Evolutionary conservation across 2,113 vertebrate species (phyloP).

Genomic region (Ibidorhyncha struthersii): DNA sequence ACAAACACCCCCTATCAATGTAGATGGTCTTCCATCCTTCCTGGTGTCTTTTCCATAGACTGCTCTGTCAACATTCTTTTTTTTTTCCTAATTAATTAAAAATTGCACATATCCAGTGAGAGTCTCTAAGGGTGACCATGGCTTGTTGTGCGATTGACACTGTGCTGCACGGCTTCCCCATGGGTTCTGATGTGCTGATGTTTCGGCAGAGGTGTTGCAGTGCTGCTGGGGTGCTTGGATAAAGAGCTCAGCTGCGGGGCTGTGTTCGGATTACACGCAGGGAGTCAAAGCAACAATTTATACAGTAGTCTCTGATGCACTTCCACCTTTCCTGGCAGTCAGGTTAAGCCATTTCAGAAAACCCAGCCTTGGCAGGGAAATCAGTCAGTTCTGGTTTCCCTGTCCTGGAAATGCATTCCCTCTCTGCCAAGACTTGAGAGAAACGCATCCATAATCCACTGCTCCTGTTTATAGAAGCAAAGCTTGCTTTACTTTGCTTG

Average conservation of each 20-base stretch:
- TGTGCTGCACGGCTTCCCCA: not conserved
- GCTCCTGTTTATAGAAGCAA: constrained; percentile 15
- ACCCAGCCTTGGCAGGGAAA: not conserved
- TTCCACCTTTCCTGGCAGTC: not conserved
- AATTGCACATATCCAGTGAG: not conserved
- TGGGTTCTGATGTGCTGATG: fast-evolving
- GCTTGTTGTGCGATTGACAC: not conserved
- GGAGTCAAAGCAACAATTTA: not conserved
- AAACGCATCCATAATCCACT: constrained; percentile 13
- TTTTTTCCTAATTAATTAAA: not conserved
- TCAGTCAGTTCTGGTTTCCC: not conserved
- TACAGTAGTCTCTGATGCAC: not conserved
- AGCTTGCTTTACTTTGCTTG: constrained; percentile 28
- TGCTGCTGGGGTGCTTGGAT: not conserved
- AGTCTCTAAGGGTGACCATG: not conserved
- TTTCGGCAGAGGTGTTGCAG: not conserved
- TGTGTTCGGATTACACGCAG: not conserved
- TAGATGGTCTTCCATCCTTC: not conserved
- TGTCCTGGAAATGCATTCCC: not conserved
- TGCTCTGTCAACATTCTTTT: not conserved
- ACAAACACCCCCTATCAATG: fast-evolving
- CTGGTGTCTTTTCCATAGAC: not conserved
- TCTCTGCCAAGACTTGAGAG: not conserved
- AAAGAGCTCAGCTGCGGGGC: not conserved
- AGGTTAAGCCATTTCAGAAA: constrained; percentile 13